Base-by-base conservation (phyloP, 2,797 vertebrate genomes). In the Ceyx erithaca region DNA sequence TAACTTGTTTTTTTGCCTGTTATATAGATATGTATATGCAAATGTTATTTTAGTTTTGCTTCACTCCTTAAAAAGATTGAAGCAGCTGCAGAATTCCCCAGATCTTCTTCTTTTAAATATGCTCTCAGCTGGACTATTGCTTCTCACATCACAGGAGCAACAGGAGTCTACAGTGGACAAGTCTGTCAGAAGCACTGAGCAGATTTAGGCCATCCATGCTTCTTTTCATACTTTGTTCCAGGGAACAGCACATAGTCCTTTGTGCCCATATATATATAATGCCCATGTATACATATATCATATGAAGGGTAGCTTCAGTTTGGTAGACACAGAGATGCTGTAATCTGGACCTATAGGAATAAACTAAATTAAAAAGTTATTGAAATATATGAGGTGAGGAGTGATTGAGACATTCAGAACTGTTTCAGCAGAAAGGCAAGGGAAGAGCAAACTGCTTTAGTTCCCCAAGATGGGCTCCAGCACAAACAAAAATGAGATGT, bases 401-500 rank as follows among this genome's bases (percentile, higher is more conserved):
- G 49, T 72, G 40, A 26, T 25, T 30, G 89, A 81, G 41, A 43
- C 2, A 3, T 22, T 22, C 6, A n/a, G 9, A 88, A 73, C 8
- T 3, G 2, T 85, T 92, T 94, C 66, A 85, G 35, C 54, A 71
- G 91, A 93, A 88, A 73, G 57, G 22, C 43, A 31, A 83, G 57
- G 48, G 77, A 78, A 55, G 81, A 89, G 75, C 62, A 89, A 92
- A 28, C 52, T 71, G 49, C n/a, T 41, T 2, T 28, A 92, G 86
- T 94, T 93, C 86, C 78, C n/a, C 54, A 67, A 17, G 30, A 6
- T 73, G 71, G 49, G 58, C 20, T 30, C 71, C 49, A 67, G 61
- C 41, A 41, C 52, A 80, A 75, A 85, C 52, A 80, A 75, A 85
- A 94, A 31, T 52, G 78, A 96, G 82, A 80, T 37, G 19, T 66